phyloP scores from a whole-genome alignment of 2,113 vertebrate species.

The Alethe diademata region DNA sequence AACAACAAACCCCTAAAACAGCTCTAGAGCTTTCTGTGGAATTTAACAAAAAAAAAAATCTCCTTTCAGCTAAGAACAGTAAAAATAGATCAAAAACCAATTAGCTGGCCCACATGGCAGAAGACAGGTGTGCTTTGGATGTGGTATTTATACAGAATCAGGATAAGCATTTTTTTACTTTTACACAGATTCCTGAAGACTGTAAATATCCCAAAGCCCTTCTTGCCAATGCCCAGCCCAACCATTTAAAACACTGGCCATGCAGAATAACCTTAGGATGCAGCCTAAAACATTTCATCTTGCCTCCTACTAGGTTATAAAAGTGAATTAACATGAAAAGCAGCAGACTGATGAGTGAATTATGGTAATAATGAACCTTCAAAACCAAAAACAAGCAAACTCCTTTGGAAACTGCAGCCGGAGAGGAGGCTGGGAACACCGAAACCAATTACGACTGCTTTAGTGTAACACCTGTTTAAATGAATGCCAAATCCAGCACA shows the following conservation, averaged over 20 bases:
- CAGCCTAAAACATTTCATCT: background rate
- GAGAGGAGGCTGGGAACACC: slow-evolving; percentile 23
- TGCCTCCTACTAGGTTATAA: background rate
- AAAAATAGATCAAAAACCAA: slow-evolving; percentile 67
- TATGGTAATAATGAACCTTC: slow-evolving; percentile 6
- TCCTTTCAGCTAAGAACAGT: slow-evolving; percentile 51
- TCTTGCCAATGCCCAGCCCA: background rate
- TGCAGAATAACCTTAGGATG: background rate
- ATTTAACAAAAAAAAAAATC: slow-evolving; percentile 33
- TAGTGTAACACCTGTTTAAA: slow-evolving; percentile 46
- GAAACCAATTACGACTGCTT: slow-evolving; percentile 29
- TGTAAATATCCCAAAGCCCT: slow-evolving; percentile 18
- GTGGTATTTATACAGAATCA: slow-evolving; percentile 31
- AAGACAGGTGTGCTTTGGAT: slow-evolving; percentile 63
- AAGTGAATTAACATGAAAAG: slow-evolving; percentile 10
- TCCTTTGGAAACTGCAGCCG: slow-evolving; percentile 6
- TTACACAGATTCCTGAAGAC: slow-evolving; percentile 3
- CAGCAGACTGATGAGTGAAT: slow-evolving; percentile 9
- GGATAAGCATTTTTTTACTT: slow-evolving; percentile 17
- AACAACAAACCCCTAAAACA: slow-evolving; percentile 41
- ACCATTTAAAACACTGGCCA: background rate
- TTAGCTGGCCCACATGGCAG: slow-evolving; percentile 55
- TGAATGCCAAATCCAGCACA: slow-evolving; percentile 40
- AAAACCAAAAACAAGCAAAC: slow-evolving; percentile 11
- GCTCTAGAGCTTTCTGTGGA: slow-evolving; percentile 51